A percentile compares a stretch with the other conserved stretches of the same genome.
phyloP scores from a whole-genome alignment of 2,113 vertebrate genomes.

The Megaleporinus macrocephalus region DNA sequence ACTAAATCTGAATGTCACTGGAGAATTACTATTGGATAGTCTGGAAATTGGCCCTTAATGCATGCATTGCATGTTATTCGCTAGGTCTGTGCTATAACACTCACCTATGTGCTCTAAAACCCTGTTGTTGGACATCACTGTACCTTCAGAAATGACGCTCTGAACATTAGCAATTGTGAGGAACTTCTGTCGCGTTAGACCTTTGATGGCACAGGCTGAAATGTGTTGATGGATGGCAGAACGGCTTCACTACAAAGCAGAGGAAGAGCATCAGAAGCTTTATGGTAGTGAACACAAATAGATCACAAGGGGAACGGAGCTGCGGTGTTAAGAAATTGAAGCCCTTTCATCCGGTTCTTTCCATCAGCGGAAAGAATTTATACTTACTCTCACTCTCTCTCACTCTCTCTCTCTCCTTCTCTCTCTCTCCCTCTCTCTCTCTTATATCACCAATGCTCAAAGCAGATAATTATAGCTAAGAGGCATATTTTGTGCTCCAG shows the following conservation, averaged over 20 bases:
- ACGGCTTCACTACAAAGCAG: constrained; percentile 21
- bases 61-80: background rate
- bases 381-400: background rate
- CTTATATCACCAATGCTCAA: constrained; percentile 4
- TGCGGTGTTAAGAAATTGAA: background rate
- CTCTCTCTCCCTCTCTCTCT: background rate
- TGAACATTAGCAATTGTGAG: background rate
- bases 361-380: background rate
- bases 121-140: no score
- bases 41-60: background rate
- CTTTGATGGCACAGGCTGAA: background rate
- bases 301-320: constrained; percentile 14
- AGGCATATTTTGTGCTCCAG: constrained; percentile 8
- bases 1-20: no score
- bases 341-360: background rate
- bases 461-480: constrained; percentile 37
- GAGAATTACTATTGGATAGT: no score
- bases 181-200: background rate
- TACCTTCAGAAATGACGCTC: background rate
- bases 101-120: no score
- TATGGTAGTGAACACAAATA: constrained; percentile 11
- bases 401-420: background rate
- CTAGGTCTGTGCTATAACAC: background rate
- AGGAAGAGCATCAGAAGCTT: constrained; percentile 10
- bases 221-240: constrained; percentile 22